These are phyloP conservation scores for Psylliodes chrysocephalus DNA, from an alignment of 2,888 invertebrate species.

Conservation along the genomic window DNA sequence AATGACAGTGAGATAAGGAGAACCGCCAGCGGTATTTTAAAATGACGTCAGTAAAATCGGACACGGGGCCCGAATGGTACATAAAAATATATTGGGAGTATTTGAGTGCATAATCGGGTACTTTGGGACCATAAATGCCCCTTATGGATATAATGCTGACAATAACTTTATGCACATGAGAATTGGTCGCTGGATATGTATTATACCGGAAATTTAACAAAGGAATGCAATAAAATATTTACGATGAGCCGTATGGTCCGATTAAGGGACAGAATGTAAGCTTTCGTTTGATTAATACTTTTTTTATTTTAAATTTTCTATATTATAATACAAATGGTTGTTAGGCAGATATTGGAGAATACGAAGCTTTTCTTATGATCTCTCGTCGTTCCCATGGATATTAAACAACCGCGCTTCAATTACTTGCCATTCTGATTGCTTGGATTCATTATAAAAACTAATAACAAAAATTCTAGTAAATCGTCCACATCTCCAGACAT, in stretches of 20 bases:
- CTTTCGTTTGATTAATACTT: neutral
- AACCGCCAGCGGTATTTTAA: slow-evolving; percentile 17
- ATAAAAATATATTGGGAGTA: slow-evolving; percentile 57
- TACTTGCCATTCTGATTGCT: too few species aligned
- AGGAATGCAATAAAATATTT: slow-evolving; percentile 24
- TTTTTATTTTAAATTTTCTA: too few species aligned
- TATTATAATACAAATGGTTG: too few species aligned
- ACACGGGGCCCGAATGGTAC: slow-evolving; percentile 26
- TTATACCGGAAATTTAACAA: slow-evolving; percentile 24
- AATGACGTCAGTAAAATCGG: slow-evolving; percentile 18
- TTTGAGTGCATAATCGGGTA: slow-evolving; percentile 56
- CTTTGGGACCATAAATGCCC: slow-evolving; percentile 53
- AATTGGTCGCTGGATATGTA: slow-evolving; percentile 20
- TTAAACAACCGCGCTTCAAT: too few species aligned
- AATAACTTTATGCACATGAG: slow-evolving; percentile 28
- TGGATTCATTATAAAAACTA: too few species aligned
- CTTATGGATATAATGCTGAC: slow-evolving; percentile 31
- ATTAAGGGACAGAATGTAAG: neutral
- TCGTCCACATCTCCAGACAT: too few species aligned
- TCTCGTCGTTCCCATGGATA: too few species aligned
- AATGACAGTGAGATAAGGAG: slow-evolving; percentile 14
- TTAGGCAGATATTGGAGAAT: too few species aligned
- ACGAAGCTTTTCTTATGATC: too few species aligned
- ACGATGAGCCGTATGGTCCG: slow-evolving; percentile 5
- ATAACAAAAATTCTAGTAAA: too few species aligned